phyloP scores from a whole-genome alignment of 2,888 invertebrate species.

The Andrena minutula region DNA sequence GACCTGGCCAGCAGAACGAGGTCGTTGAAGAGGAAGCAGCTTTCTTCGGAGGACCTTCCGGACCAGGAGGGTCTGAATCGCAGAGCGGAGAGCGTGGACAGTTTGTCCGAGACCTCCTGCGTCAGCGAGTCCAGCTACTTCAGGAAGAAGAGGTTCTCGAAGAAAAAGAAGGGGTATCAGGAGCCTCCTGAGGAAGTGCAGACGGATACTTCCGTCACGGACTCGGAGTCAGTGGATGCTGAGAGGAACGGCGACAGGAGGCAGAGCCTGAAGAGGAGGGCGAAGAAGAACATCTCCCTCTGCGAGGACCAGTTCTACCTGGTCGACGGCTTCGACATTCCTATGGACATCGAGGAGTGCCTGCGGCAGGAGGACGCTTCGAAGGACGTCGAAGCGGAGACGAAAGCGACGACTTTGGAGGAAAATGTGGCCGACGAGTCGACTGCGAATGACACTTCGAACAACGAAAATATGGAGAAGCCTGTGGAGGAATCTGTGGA shows the following conservation, averaged over 20 bases:
- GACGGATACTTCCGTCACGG: constrained; percentile 48
- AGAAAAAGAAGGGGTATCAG: constrained; percentile 58
- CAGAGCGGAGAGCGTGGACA: constrained; percentile 55
- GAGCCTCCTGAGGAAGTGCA: constrained; percentile 40
- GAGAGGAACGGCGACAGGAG: constrained; percentile 47
- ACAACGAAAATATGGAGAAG: not conserved
- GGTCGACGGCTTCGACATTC: constrained; percentile 56
- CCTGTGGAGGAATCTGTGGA: not conserved
- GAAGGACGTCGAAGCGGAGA: not conserved
- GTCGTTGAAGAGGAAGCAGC: constrained; percentile 54
- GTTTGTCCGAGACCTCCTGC: constrained; percentile 61
- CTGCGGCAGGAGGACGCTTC: not conserved
- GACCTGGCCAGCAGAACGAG: constrained; percentile 31
- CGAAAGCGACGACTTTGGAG: not conserved
- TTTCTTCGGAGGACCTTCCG: constrained; percentile 53
- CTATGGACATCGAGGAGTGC: constrained; percentile 50
- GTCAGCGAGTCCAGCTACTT: constrained; percentile 65
- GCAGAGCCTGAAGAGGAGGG: constrained; percentile 51
- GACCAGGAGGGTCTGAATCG: not conserved
- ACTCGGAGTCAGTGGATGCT: constrained; percentile 47
- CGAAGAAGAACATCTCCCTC: constrained; percentile 68
- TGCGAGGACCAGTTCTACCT: constrained; percentile 67
- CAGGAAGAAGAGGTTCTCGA: constrained; percentile 62
- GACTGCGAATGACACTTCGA: not conserved
- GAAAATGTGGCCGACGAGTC: not conserved